Percentiles rank a stretch among this genome's conserved stretches.
phyloP scores from a whole-genome alignment of 1,140 invertebrate species.

The Drosophila nebulosa region DNA sequence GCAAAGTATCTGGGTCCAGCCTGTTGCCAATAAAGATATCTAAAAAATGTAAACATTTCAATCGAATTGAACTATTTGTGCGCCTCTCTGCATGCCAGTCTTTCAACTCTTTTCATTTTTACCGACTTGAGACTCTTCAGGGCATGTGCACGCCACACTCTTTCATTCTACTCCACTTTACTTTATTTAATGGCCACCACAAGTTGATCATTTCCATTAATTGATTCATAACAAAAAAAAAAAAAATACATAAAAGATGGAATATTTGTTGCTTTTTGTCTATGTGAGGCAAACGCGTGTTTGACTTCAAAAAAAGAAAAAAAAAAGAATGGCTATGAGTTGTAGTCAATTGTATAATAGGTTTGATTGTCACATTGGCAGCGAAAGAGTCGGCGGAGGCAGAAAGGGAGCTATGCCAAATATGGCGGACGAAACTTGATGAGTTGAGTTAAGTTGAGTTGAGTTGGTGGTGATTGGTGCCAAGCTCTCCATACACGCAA shows the following conservation, averaged over 20 bases:
- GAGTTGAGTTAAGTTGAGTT: too few species aligned
- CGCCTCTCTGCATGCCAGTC: not conserved
- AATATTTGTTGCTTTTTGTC: constrained; percentile 10
- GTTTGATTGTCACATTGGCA: constrained; percentile 34
- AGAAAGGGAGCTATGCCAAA: constrained; percentile 19
- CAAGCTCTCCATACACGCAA: not conserved
- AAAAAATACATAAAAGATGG: constrained; percentile 10
- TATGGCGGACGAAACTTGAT: constrained; percentile 34
- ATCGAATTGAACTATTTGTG: not conserved
- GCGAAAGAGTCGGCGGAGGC: not conserved
- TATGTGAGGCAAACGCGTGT: constrained; percentile 44
- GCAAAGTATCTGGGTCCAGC: too few species aligned
- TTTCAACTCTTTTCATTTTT: constrained; percentile 27
- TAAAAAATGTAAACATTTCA: too few species aligned
- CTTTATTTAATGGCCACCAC: constrained; percentile 27
- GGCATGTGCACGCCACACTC: constrained; percentile 54
- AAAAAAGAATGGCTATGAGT: constrained; percentile 13
- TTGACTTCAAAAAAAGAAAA: constrained; percentile 39
- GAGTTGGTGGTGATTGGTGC: constrained; percentile 52
- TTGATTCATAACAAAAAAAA: constrained; percentile 63
- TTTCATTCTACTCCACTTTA: constrained; percentile 12
- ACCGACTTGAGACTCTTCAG: constrained; percentile 46
- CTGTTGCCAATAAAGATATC: too few species aligned
- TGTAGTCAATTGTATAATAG: constrained; percentile 27
- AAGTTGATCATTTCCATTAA: constrained; percentile 58